Evolutionary conservation across 2,888 invertebrate species (phyloP).

Genomic region (Creontiades dilutus): DNA sequence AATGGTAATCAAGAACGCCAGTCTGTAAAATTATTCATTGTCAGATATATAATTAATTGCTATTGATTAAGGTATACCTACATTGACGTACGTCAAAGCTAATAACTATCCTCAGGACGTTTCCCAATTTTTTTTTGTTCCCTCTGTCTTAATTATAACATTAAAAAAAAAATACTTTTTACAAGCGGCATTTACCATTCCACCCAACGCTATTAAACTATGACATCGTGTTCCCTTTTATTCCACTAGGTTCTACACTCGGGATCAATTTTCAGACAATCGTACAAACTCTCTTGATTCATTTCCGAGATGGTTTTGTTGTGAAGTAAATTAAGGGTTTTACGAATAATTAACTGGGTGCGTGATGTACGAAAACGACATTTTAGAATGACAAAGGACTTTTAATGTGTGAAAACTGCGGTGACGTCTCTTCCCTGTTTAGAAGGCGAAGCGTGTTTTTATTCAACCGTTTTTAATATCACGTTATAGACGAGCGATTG

Average conservation of each 20-base stretch:
- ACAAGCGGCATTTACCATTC: background rate
- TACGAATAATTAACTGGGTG: background rate
- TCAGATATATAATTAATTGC: background rate
- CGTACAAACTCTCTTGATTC: too few species aligned
- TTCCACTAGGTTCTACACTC: background rate
- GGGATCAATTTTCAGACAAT: too few species aligned
- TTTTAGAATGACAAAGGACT: background rate
- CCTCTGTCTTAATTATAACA: background rate
- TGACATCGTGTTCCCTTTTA: background rate
- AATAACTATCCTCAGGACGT: background rate
- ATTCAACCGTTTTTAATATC: constrained; percentile 37
- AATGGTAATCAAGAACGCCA: too few species aligned
- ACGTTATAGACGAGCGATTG: constrained; percentile 55
- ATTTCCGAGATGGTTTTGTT: too few species aligned
- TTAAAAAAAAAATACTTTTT: background rate
- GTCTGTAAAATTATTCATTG: background rate
- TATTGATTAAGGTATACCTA: constrained; percentile 2
- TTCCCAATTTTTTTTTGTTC: background rate
- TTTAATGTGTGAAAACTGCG: background rate
- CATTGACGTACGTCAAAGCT: background rate
- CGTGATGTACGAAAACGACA: background rate
- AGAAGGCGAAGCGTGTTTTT: constrained; percentile 3
- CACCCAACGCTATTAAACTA: background rate
- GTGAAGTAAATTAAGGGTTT: background rate
- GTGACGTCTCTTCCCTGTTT: background rate